Conservation (phyloP, 2,113 vertebrate species). For the Amblyornis subalaris region DNA sequence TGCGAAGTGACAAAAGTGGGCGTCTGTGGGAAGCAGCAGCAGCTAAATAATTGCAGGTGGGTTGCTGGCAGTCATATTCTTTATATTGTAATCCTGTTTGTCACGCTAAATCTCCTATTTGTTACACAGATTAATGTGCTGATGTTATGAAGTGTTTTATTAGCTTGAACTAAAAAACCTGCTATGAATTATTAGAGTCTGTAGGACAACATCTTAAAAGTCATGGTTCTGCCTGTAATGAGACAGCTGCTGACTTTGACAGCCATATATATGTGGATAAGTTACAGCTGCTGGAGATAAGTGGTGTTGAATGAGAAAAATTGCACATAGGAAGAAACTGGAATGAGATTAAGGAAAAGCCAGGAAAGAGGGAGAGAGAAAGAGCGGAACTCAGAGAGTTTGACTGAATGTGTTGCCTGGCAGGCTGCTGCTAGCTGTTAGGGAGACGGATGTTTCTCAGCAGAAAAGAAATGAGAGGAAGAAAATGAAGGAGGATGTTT, state of each 20-base stretch:
- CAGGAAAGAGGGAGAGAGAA: background rate
- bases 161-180: background rate
- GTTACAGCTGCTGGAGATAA: background rate
- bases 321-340: background rate
- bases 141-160: background rate
- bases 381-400: background rate
- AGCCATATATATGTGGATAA: background rate
- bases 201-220: background rate
- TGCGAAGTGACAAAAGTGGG: background rate
- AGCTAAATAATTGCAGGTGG: background rate
- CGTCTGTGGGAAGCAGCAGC: background rate
- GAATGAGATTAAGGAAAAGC: background rate
- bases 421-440: background rate
- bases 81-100: background rate
- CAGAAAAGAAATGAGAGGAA: background rate
- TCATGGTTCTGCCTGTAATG: background rate
- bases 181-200: background rate
- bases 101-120: background rate
- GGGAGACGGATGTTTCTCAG: background rate
- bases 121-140: background rate
- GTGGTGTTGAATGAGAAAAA: background rate
- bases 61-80: background rate
- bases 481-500: constrained; percentile 10
- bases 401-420: background rate
- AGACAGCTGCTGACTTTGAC: background rate